Base-by-base conservation (phyloP, 2,113 vertebrate species). In the Trochalopteron elliotii region DNA sequence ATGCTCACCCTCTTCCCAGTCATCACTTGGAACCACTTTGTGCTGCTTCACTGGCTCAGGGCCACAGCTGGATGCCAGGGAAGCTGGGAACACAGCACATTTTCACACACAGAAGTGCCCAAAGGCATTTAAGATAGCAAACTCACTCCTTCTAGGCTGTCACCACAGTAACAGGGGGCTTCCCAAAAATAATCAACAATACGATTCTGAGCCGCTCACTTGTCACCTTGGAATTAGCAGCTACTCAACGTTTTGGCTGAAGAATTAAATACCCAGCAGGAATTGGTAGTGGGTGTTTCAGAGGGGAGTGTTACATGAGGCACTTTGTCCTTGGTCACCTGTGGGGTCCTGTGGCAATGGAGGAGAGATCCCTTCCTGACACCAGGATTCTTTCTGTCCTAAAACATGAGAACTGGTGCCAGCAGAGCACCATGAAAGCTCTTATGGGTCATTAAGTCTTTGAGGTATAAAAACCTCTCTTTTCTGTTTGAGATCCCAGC, bases 181-280 rank as follows among this genome's bases (percentile, higher is more conserved):
- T 91, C 85, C 82, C 90, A 40, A 90, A 89, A 93, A 90, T 67
- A 92, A 60, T 68, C 74, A 79, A 67, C 77, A 50, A 25, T 9
- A 31, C 0, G 0, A 52, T 25, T 57, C 47, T 1, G 37, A 83
- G 75, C 49, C 0, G 0, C 77, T 84, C 17, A 6, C 47, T 77
- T 55, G 42, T 77, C 89, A n/a, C 50, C 72, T 61, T 44, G 47
- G 63, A 90, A 93, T 86, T 37, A 83, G 64, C 64, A 93, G 60
- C 63, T 22, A 27, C 59, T 90, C 68, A 69, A 19, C 12, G 5
- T 86, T 83, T 77, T 61, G 59, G 75, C 63, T 68, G 75, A 81
- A 42, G 65, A 89, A 49, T 31, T 9, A 28, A 47, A 84, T 9
- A 33, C 19, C 76, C 15, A 3, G 27, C 78, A 76, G 64, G 70